Conservation (phyloP, 2,113 vertebrate species). For the Alethe diademata region DNA sequence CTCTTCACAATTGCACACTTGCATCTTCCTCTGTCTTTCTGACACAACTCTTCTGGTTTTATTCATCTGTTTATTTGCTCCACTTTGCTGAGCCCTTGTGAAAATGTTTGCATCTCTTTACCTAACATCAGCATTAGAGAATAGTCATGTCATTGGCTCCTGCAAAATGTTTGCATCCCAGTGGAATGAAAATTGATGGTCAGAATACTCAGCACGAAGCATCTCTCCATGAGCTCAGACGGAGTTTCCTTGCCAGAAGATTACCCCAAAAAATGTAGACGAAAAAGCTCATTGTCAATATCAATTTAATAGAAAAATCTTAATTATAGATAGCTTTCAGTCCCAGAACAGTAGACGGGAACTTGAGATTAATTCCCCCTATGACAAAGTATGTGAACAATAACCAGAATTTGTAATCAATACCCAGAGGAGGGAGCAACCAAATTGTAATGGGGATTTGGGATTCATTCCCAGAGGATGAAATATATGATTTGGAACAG, state of each 20-base stretch:
- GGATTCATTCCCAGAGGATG: constrained; percentile 46
- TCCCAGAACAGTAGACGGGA: constrained; percentile 54
- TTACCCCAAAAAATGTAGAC: background rate
- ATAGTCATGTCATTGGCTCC: background rate
- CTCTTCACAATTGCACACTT: accelerated
- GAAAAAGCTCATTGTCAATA: background rate
- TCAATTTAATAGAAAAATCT: constrained; percentile 61
- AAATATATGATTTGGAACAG: constrained; percentile 58
- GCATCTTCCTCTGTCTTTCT: background rate
- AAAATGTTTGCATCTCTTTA: background rate
- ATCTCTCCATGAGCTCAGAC: background rate
- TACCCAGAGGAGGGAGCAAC: constrained; percentile 53
- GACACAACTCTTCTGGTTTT: background rate
- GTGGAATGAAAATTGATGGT: background rate
- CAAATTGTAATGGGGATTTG: constrained; percentile 65
- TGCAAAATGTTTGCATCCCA: background rate
- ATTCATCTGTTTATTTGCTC: background rate
- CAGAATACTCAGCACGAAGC: background rate
- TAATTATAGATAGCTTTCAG: constrained; percentile 67
- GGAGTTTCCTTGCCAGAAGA: background rate
- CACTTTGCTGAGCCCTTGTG: background rate
- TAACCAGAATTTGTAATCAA: constrained; percentile 64
- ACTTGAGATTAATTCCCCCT: constrained; percentile 66
- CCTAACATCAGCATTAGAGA: background rate
- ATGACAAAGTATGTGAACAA: constrained; percentile 63